These are phyloP conservation scores for Pristiophorus japonicus DNA, from an alignment of 2,113 vertebrate species.

Conservation along the genomic window DNA sequence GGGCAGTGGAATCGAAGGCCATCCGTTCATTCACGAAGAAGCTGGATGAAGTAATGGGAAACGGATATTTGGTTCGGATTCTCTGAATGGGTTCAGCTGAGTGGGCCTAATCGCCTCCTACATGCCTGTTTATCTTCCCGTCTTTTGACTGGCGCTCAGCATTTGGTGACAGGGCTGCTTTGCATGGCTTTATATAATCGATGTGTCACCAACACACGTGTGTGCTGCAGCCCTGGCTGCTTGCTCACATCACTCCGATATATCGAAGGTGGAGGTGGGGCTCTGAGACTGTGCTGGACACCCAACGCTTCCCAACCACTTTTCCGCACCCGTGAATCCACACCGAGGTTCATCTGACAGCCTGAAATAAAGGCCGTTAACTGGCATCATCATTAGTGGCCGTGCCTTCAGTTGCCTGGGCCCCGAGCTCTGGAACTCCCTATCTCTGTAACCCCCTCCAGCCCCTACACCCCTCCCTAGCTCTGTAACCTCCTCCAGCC, in stretches of 20 bases:
- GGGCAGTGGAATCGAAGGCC: not conserved
- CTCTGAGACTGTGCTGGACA: too few relatives aligned
- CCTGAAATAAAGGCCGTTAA: not conserved
- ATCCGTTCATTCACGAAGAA: not conserved
- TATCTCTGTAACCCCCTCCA: too few relatives aligned
- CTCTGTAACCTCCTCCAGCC: too few relatives aligned
- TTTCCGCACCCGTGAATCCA: not conserved
- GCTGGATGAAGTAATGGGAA: not conserved
- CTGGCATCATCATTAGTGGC: too few relatives aligned
- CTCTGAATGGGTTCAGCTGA: not conserved
- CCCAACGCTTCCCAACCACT: not conserved
- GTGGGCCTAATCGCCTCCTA: not conserved
- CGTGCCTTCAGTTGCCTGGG: too few relatives aligned
- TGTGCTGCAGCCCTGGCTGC: not conserved
- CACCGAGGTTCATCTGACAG: not conserved
- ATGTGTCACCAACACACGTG: not conserved
- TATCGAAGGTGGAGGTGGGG: too few relatives aligned
- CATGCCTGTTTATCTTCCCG: not conserved
- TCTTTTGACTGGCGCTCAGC: not conserved
- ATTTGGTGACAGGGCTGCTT: not conserved
- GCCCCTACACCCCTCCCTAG: too few relatives aligned
- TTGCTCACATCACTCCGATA: too few relatives aligned
- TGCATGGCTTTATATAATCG: not conserved
- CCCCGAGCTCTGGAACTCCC: too few relatives aligned
- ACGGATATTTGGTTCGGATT: not conserved